Evolutionary conservation across 2,888 invertebrate genomes (phyloP).

Genomic region (Biston betularia): DNA sequence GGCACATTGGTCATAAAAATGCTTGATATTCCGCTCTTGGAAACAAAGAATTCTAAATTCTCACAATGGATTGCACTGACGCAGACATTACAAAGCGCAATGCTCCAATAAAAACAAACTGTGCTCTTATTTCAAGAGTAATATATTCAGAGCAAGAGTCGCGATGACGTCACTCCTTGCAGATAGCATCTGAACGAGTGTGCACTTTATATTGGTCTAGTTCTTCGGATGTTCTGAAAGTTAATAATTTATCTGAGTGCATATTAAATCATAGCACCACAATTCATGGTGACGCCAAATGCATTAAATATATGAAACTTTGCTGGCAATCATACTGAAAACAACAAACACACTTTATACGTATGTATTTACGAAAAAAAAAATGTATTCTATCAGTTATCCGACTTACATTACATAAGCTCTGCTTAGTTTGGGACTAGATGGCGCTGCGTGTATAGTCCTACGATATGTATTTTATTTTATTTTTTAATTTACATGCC

Average conservation of each 20-base stretch:
- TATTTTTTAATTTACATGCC: too few relatives aligned
- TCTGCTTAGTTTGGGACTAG: too few relatives aligned
- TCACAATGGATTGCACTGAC: slow-evolving; percentile 30
- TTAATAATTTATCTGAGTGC: slow-evolving; percentile 2
- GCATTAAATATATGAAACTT: slow-evolving; percentile 7
- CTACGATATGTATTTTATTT: too few relatives aligned
- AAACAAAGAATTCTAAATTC: slow-evolving; percentile 37
- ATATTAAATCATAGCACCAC: not conserved
- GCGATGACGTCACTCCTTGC: slow-evolving; percentile 36
- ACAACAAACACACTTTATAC: too few relatives aligned
- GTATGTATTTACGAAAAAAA: too few relatives aligned
- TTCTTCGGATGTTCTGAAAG: slow-evolving; percentile 4
- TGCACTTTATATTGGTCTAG: slow-evolving; percentile 4
- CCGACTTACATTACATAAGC: too few relatives aligned
- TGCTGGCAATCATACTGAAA: not conserved
- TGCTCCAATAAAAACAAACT: slow-evolving; percentile 40
- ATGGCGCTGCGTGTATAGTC: too few relatives aligned
- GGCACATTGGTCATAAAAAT: slow-evolving; percentile 20
- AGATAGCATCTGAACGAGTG: slow-evolving; percentile 64
- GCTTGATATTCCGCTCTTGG: slow-evolving; percentile 23
- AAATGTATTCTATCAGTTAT: too few relatives aligned
- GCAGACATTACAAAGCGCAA: slow-evolving; percentile 34
- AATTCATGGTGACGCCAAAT: not conserved
- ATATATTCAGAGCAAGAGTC: slow-evolving; percentile 38
- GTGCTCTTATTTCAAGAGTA: slow-evolving; percentile 35